Percentiles rank a stretch among this genome's conserved stretches.
phyloP scores from a whole-genome alignment of 2,797 vertebrate genomes.

The Crenichthys baileyi region DNA sequence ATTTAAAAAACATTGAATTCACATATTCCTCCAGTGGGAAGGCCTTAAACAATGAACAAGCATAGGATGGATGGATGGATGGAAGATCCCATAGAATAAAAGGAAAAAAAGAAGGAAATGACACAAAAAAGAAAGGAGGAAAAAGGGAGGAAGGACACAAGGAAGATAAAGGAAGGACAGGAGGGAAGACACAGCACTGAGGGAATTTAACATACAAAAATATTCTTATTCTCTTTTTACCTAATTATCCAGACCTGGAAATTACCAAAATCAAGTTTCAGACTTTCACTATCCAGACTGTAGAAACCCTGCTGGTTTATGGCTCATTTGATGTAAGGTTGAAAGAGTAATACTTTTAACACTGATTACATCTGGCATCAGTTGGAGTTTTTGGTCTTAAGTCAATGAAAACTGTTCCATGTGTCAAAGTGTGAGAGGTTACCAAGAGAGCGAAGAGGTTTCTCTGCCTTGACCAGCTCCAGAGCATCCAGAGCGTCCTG shows the following conservation, averaged over 20 bases:
- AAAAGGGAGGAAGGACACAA: too few species aligned
- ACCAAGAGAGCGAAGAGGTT: slow-evolving; percentile 96
- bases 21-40: too few species aligned
- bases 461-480: slow-evolving; percentile 96
- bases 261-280: background rate
- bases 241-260: background rate
- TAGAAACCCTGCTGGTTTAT: background rate
- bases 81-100: too few species aligned
- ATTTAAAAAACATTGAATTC: too few species aligned
- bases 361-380: slow-evolving; percentile 2
- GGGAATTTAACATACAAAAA: background rate
- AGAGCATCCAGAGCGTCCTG: slow-evolving; percentile 91
- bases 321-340: background rate
- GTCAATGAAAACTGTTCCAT: background rate
- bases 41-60: too few species aligned
- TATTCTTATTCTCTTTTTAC: background rate
- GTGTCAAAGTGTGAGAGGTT: slow-evolving; percentile 43
- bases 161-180: background rate
- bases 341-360: background rate
- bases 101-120: too few species aligned
- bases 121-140: too few species aligned
- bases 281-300: background rate
- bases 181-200: background rate
- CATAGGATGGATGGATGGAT: too few species aligned
- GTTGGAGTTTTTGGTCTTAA: slow-evolving; percentile 7